A percentile compares a stretch with the other conserved stretches of the same genome.
These are phyloP conservation scores for Drosophila lutescens DNA, from an alignment of 2,888 invertebrate species.

Conservation along the genomic window DNA sequence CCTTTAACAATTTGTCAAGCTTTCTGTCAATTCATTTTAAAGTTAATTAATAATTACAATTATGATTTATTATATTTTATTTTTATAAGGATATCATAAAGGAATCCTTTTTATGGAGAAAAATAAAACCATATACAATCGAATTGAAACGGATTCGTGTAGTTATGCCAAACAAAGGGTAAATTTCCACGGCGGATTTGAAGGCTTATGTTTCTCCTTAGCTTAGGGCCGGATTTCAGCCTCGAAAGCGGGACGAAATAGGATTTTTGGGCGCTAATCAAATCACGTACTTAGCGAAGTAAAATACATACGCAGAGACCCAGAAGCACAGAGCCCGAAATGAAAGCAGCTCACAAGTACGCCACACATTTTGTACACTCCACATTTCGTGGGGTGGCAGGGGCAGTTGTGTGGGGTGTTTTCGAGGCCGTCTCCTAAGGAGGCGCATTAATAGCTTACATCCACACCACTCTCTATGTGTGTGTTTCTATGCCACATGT, in stretches of 20 bases:
- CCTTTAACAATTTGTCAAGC: neutral
- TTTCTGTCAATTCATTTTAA: too few species aligned
- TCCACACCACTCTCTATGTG: neutral
- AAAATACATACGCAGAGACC: slow-evolving; percentile 62
- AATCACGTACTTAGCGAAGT: slow-evolving; percentile 80
- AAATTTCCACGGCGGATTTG: slow-evolving; percentile 36
- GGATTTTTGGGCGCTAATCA: slow-evolving; percentile 74
- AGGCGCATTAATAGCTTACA: slow-evolving; percentile 75
- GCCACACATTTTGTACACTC: slow-evolving; percentile 41
- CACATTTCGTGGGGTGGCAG: slow-evolving; percentile 17
- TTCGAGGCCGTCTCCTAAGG: slow-evolving; percentile 43
- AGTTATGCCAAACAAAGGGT: slow-evolving; percentile 9
- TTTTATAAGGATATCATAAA: neutral
- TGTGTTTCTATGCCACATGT: slow-evolving; percentile 40
- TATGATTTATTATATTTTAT: neutral
- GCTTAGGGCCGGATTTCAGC: neutral
- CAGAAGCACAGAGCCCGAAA: slow-evolving; percentile 33
- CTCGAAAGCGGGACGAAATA: slow-evolving; percentile 9
- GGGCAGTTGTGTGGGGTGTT: neutral
- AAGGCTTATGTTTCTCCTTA: slow-evolving; percentile 36
- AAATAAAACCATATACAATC: neutral
- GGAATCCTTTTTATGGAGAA: neutral
- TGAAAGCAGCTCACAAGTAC: slow-evolving; percentile 48
- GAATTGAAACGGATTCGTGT: neutral
- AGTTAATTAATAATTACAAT: neutral